Base-by-base conservation (phyloP, 2,113 vertebrate species). In the Jaculus jaculus region DNA sequence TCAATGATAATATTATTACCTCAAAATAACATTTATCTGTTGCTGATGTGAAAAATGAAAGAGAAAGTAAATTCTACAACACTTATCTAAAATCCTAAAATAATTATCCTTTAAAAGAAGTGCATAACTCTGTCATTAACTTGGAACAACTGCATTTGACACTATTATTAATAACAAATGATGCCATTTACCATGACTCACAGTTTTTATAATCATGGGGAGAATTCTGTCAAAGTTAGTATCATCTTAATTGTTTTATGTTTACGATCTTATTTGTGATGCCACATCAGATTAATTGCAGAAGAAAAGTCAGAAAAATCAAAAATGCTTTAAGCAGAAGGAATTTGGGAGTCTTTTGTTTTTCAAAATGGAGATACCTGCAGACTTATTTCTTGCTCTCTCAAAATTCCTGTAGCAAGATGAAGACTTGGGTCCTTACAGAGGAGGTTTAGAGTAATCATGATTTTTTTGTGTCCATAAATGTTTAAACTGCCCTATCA, bases 51-150 rank as follows among this genome's bases (percentile, higher is more conserved):
- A 2, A 47, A 65, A 72, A 89, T 21, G 7, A 65, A 83, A 69
- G 58, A 60, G 37, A 75, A 93, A 74, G 51, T 94, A 94, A 91
- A 84, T 60, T 75, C 72, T 84, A n/a, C 63, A 84, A 74, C 65
- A 95, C 58, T 39, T 81, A 30, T 51, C 51, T 51, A n/a, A 79
- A 47, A 47, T 47, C 5, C 5, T 47, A 47, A 47, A 47, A 47
- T 47, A 47, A 47, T 85, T 93, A 37, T 75, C 28, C 92, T 85
- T 82, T 39, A 79, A 34, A 42, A 39, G 39, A 79, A 58, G 37
- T 34, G 15, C 71, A 61, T 69, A 85, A 78, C 72, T 13, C 24
- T 95, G 79, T 74, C n/a, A 82, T 89, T 82, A 91, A 74, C 21
- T 47, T 65, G 58, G 42, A 82, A 78, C 32, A 26, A 58, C 39